Evolutionary conservation across 2,797 vertebrate species (phyloP).

Genomic region (Xerus rutilus): DNA sequence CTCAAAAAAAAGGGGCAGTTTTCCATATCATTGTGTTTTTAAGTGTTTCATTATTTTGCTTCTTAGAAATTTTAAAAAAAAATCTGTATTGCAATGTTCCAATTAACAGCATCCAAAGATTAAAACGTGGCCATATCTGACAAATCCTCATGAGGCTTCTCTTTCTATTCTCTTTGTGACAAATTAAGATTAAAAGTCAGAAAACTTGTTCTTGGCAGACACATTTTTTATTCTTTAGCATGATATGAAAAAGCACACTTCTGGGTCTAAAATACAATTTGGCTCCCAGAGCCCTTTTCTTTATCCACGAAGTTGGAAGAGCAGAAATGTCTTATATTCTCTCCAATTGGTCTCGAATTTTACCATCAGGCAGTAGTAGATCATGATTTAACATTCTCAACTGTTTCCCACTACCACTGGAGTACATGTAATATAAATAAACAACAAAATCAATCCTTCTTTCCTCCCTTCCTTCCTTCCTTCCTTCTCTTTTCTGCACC

Average conservation of each 20-base stretch:
- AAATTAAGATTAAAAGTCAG: slow-evolving; percentile 65
- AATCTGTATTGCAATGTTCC: neutral
- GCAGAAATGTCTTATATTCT: neutral
- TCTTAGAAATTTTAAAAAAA: neutral
- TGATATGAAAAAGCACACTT: slow-evolving; percentile 36
- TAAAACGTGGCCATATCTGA: slow-evolving; percentile 27
- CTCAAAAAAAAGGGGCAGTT: neutral
- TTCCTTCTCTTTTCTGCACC: too few species aligned
- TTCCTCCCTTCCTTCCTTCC: neutral
- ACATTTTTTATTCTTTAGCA: slow-evolving; percentile 47
- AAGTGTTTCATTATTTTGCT: neutral
- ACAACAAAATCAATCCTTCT: neutral
- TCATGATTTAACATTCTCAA: slow-evolving; percentile 7
- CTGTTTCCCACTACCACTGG: neutral
- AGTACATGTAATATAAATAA: neutral
- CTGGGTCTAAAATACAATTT: slow-evolving; percentile 28
- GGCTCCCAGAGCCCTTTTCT: neutral
- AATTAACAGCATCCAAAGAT: neutral
- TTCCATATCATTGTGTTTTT: slow-evolving; percentile 49
- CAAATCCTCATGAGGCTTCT: slow-evolving; percentile 31
- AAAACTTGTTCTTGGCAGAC: slow-evolving; percentile 59
- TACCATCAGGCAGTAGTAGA: neutral
- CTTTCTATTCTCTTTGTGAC: neutral
- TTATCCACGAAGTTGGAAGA: slow-evolving; percentile 16
- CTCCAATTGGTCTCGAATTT: slow-evolving; percentile 41